Base-by-base conservation (phyloP, 2,797 vertebrate genomes). In the Enteromius argenteus region DNA sequence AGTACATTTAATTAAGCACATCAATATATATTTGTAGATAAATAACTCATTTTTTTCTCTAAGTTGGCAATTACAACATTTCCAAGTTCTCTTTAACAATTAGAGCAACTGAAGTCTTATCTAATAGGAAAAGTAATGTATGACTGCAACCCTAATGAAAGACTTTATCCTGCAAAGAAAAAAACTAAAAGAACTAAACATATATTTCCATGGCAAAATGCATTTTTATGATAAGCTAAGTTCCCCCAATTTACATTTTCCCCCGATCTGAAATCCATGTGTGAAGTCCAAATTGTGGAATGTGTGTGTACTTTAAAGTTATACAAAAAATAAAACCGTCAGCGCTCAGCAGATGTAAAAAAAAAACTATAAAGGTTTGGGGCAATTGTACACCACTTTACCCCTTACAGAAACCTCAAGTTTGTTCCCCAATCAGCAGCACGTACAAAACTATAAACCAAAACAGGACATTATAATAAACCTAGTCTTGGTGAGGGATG, bases 391-490 rank as follows among this genome's bases (percentile, higher is more conserved):
- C 69, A 84, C 51, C 79, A 67, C 23, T 84, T 69, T 39, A 60
- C 85, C 89, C 83, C 83, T 80, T 83, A 86, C 82, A 85, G 84
- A 86, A 86, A 66, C 69, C 73, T 81, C 64, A 84, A 83, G 74
- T 84, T 84, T 83, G 76, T 42, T 69, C 88, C 88, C 88, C 83
- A 89, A 67, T 87, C 86, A 87, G 88, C 64, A 67, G 84, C 87
- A 88, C 89, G 75, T 2, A 66, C 90, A 84, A 85, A 87, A 51
- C 85, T 53, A 69, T 88, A 79, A 87, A 86, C 35, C 44, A 81
- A 90, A 92, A 91, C 85, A 84, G 74, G 77, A 86, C 87, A 84
- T 91, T 85, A 91, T 91, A 94, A 94, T 92, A 94, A 94, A 94
- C 89, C 89, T 79, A 62, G 85, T 8, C 76, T 88, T 88, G 90